These are phyloP conservation scores for Philypnodon macrostomus DNA, from an alignment of 2,797 vertebrate genomes.

Conservation along the genomic window DNA sequence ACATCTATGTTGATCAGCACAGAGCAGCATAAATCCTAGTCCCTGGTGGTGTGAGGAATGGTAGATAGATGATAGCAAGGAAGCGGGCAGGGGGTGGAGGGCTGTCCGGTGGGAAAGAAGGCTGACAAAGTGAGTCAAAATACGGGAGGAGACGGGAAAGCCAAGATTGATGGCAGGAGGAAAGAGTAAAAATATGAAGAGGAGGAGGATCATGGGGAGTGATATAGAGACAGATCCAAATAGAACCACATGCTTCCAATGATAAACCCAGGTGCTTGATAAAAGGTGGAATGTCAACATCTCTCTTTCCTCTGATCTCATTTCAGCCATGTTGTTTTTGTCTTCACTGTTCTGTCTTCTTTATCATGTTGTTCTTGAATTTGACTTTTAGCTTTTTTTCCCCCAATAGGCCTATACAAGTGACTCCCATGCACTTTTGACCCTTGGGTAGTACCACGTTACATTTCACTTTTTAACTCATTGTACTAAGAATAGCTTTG, in stretches of 20 bases:
- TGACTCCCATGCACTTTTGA: conserved; percentile 22
- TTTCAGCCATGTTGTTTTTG: conserved; percentile 38
- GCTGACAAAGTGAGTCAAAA: conserved; percentile 46
- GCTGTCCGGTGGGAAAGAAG: neutral
- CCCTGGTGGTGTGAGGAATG: no score
- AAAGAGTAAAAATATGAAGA: conserved; percentile 44
- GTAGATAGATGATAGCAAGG: conserved; percentile 63
- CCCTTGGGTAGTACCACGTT: no score
- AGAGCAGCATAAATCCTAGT: no score
- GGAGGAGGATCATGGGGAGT: conserved; percentile 48
- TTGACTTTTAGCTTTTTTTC: conserved; percentile 37
- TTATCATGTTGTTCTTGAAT: conserved; percentile 6
- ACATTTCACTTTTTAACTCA: no score
- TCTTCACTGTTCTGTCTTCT: conserved; percentile 11
- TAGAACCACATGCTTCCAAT: conserved; percentile 62
- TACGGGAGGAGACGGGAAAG: conserved; percentile 61
- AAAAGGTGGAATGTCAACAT: conserved; percentile 68
- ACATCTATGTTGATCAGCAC: no score
- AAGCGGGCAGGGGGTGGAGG: conserved; percentile 14
- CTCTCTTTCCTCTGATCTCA: conserved; percentile 22
- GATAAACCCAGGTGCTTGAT: conserved; percentile 80
- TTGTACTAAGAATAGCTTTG: no score
- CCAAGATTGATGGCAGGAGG: conserved; percentile 62
- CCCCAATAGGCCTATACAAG: no score
- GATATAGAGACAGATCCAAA: conserved; percentile 57